phyloP scores from a whole-genome alignment of 2,797 vertebrate species.

The Neosalanx taihuensis region DNA sequence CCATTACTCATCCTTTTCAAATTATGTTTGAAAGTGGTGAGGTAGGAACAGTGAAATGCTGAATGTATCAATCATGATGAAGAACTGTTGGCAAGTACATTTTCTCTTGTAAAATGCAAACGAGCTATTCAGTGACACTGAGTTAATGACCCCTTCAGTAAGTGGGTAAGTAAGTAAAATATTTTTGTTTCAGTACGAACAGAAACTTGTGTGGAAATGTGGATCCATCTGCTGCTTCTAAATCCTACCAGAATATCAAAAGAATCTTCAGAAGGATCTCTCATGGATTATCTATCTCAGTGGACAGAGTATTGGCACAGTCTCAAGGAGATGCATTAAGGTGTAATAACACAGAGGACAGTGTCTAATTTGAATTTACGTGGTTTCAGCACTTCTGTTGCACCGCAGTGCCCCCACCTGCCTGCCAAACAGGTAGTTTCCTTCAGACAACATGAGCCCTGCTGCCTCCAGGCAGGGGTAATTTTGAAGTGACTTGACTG shows the following conservation, averaged over 20 bases:
- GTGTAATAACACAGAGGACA: conserved; percentile 20
- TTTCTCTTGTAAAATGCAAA: background rate
- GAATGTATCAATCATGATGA: background rate
- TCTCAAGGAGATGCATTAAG: conserved; percentile 40
- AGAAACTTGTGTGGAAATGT: no score
- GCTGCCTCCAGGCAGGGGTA: conserved; percentile 5
- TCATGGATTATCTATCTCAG: conserved; percentile 42
- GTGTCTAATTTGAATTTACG: conserved; percentile 47
- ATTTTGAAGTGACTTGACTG: conserved; percentile 5
- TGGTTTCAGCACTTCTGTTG: conserved; percentile 57
- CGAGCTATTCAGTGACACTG: background rate
- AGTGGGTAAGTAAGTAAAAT: background rate
- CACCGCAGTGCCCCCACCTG: conserved; percentile 41
- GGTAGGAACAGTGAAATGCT: conserved; percentile 1
- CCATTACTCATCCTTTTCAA: conserved; percentile 1
- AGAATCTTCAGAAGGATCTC: conserved; percentile 12
- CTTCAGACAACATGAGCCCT: conserved; percentile 20
- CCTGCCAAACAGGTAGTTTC: conserved; percentile 40
- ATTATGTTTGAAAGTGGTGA: background rate
- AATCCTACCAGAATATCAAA: no score
- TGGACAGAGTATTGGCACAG: conserved; percentile 25
- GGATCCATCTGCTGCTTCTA: no score
- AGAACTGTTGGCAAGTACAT: background rate
- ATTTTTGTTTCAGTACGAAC: background rate
- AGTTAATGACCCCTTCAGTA: background rate